Evolutionary conservation across 2,113 vertebrate species (phyloP), one percentile per base, ranked within the genome.

Genomic region (Petrocephalus microphthalmus): DNA sequence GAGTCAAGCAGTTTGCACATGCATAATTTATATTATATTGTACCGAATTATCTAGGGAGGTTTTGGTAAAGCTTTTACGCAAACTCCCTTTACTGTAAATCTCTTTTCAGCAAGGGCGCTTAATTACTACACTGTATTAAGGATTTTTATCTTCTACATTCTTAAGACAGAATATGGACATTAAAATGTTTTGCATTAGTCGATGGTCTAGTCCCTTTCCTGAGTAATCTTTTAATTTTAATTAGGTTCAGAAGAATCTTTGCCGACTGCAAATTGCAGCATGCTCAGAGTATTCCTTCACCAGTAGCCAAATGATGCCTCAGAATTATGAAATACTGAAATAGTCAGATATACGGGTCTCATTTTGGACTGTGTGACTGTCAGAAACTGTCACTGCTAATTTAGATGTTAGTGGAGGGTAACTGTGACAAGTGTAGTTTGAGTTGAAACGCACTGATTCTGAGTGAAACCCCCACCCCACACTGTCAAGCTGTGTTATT

Each of bases 51-150:
- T 86, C 85, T 25, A 37, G 85, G 8, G 54, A 86, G 33, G 42
- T 13, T 33, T 37, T 29, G 33, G 25, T 54, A 8, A 83, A 45
- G 45, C 81, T 47, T 45, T 47, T 83, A 83, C 45, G 11, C 22
- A n/a, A 60, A 60, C 56, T 54, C 19, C 53, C 20, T 86, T 11
- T 15, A 22, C 11, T 20, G 25, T 45, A 86, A 86, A 64, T 64
- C 29, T 60, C 33, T 57, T 45, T n/a, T 7, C 29, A 47, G 22
- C 33, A 45, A 19, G 19, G 17, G 56, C 29, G 15, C 54, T 64
- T 60, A 86, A 86, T 60, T 86, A 64, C 85, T 47, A 29, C 64
- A 47, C 33, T 22, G 29, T 86, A 86, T 86, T 57, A 64, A 37
- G 17, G 56, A n/a, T 13, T 29, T 57, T 64, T 86, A 22, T 22